Conservation (phyloP, 1,140 invertebrate genomes). For the Vanessa tameamea region DNA sequence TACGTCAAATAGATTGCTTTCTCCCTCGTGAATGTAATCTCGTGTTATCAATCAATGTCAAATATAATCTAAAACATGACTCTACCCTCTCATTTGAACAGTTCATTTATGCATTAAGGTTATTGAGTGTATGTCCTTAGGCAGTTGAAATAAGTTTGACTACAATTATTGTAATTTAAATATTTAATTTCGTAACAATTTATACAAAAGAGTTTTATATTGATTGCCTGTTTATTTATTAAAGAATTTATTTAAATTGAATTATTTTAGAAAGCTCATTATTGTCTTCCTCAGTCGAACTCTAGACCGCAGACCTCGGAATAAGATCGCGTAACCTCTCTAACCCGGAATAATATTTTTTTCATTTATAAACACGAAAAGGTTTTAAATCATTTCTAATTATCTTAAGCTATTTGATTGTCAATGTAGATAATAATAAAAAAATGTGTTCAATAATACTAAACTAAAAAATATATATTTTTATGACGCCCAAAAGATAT, state of each 20-base stretch:
- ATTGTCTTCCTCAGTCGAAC: constrained; percentile 8
- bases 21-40: constrained; percentile 18
- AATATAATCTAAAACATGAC: neutral
- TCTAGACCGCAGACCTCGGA: constrained; percentile 9
- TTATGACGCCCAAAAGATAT: too few relatives aligned
- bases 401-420: too few relatives aligned
- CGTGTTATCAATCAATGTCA: constrained; percentile 21
- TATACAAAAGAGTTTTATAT: neutral
- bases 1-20: constrained; percentile 11
- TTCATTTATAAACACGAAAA: neutral
- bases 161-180: too few relatives aligned
- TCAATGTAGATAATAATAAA: too few relatives aligned
- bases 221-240: neutral
- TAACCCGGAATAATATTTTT: neutral
- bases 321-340: constrained; percentile 18
- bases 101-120: neutral
- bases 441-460: too few relatives aligned
- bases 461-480: too few relatives aligned
- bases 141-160: neutral
- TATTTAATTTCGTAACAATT: too few relatives aligned
- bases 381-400: too few relatives aligned
- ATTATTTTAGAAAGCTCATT: constrained; percentile 5
- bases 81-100: neutral
- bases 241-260: neutral
- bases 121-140: neutral